These are phyloP conservation scores for Saturnia pavonia DNA, from an alignment of 2,888 invertebrate genomes.

Conservation along the genomic window DNA sequence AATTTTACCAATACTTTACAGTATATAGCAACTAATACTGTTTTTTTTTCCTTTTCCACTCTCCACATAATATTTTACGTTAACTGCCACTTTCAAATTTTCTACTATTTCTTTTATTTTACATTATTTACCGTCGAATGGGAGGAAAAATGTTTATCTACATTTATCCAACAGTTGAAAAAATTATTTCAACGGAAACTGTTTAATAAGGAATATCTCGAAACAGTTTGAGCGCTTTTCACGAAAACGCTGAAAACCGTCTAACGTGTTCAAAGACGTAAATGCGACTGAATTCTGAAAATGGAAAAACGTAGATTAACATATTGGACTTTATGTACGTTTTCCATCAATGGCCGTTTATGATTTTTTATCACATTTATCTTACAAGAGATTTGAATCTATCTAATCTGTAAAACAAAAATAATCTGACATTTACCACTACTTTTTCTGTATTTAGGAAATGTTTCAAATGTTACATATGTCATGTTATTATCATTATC, in stretches of 20 bases:
- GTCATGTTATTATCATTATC: background rate
- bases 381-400: slow-evolving; percentile 6
- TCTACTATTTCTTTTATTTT: background rate
- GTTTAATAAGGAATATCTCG: background rate
- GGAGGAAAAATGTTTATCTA: background rate
- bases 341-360: background rate
- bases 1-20: background rate
- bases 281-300: slow-evolving; percentile 59
- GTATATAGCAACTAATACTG: background rate
- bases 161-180: background rate
- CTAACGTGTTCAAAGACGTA: slow-evolving; percentile 43
- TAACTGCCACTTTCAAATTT: background rate
- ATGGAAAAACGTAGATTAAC: slow-evolving; percentile 52
- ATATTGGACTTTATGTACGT: background rate
- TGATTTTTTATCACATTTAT: slow-evolving; percentile 8
- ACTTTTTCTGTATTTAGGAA: background rate
- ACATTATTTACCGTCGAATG: background rate
- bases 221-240: slow-evolving; percentile 34
- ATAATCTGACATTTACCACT: background rate
- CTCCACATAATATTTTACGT: background rate
- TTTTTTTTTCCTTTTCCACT: background rate
- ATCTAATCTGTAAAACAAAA: slow-evolving; percentile 14
- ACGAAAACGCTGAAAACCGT: slow-evolving; percentile 43
- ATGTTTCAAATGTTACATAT: background rate
- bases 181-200: background rate